Evolutionary conservation across 1,140 invertebrate genomes (phyloP).

Genomic region (Plutomurus gul): DNA sequence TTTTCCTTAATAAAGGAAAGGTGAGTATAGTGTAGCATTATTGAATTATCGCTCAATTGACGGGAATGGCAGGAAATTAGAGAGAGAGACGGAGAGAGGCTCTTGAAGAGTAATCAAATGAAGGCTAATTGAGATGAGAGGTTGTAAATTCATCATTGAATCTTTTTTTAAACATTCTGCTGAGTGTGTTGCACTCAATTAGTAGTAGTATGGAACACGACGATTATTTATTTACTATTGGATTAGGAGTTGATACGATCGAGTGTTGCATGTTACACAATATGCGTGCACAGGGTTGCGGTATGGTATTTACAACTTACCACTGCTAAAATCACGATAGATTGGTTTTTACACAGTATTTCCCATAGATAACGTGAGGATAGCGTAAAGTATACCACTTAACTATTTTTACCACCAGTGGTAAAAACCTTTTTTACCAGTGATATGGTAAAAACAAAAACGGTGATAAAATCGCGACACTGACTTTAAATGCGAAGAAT

Average conservation of each 20-base stretch:
- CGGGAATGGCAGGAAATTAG: neutral
- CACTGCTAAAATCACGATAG: too few species aligned
- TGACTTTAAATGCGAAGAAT: too few species aligned
- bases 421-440: too few species aligned
- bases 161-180: neutral
- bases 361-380: too few species aligned
- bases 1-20: neutral
- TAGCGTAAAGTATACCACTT: too few species aligned
- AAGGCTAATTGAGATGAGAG: conserved; percentile 1
- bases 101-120: neutral
- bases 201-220: neutral
- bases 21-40: too few species aligned
- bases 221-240: neutral
- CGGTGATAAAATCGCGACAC: too few species aligned
- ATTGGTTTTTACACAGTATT: too few species aligned
- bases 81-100: neutral
- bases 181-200: neutral
- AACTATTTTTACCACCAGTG: too few species aligned
- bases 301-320: too few species aligned
- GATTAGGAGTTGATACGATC: neutral
- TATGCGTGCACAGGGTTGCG: too few species aligned
- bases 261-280: neutral
- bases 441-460: too few species aligned
- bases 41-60: conserved; percentile 9
- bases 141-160: neutral